These are phyloP conservation scores for Trissonchulus latispiculum DNA, from an alignment of 2,888 invertebrate genomes.

Conservation along the genomic window DNA sequence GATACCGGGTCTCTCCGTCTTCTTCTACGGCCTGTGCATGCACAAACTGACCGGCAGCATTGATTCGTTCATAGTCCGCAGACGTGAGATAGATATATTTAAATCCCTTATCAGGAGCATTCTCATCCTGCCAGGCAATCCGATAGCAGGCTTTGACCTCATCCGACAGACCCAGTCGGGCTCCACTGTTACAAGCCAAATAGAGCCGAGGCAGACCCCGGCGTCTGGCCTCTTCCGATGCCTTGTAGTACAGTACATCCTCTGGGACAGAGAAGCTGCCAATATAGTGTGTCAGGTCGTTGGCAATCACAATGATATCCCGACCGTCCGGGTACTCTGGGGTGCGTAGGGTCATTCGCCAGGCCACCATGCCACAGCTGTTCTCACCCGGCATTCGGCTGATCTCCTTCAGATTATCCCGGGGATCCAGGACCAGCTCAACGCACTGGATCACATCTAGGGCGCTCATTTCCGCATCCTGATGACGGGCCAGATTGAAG, in stretches of 20 bases:
- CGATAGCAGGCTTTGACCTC: slow-evolving; percentile 73
- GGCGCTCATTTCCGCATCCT: slow-evolving; percentile 49
- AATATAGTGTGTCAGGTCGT: slow-evolving; percentile 85
- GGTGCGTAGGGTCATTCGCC: slow-evolving; percentile 79
- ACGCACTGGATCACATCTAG: slow-evolving; percentile 60
- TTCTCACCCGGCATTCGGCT: slow-evolving; percentile 89
- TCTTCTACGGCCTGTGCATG: slow-evolving; percentile 82
- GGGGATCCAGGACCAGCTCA: slow-evolving; percentile 72
- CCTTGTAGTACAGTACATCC: slow-evolving; percentile 65
- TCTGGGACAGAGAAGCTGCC: slow-evolving; percentile 78
- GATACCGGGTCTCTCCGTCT: slow-evolving; percentile 62
- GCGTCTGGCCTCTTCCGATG: too few species aligned
- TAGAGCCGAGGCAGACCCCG: slow-evolving; percentile 88
- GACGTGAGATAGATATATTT: slow-evolving; percentile 87
- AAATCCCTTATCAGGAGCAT: slow-evolving; percentile 80
- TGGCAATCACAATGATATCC: slow-evolving; percentile 77
- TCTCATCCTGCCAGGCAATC: slow-evolving; percentile 81
- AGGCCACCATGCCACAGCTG: slow-evolving; percentile 93
- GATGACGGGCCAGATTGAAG: slow-evolving; percentile 45
- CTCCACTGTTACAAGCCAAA: slow-evolving; percentile 91
- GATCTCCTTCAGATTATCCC: slow-evolving; percentile 55
- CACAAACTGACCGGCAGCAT: neutral
- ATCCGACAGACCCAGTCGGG: slow-evolving; percentile 91
- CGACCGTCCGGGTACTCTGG: slow-evolving; percentile 86
- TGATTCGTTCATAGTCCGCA: slow-evolving; percentile 60